These are phyloP conservation scores for Caenorhabditis sp. DNA, from an alignment of 2,888 invertebrate species.

Conservation along the genomic window DNA sequence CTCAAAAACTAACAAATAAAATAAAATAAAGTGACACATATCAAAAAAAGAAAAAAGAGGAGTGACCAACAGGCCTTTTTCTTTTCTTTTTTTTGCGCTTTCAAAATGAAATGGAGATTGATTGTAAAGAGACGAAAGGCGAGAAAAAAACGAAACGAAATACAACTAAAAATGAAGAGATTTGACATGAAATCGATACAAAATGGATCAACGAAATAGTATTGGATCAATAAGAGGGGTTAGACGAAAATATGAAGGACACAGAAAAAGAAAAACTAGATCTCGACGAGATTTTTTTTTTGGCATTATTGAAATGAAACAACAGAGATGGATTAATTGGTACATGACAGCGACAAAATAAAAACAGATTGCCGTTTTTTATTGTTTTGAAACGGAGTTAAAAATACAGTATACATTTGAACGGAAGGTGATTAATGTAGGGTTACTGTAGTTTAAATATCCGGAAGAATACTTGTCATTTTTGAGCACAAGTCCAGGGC, in stretches of 20 bases:
- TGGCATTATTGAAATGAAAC: too few relatives aligned
- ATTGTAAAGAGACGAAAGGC: neutral
- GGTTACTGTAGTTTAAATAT: too few relatives aligned
- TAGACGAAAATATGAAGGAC: neutral
- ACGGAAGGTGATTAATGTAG: too few relatives aligned
- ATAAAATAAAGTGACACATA: neutral
- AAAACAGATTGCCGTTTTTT: too few relatives aligned
- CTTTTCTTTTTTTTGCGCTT: neutral
- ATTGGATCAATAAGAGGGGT: neutral
- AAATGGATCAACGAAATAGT: neutral
- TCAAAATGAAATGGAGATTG: neutral
- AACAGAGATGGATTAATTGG: too few relatives aligned
- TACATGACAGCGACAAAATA: too few relatives aligned
- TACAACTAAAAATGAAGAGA: neutral
- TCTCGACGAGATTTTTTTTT: neutral
- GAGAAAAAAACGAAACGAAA: neutral
- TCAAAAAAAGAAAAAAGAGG: slow-evolving; percentile 4
- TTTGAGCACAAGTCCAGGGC: too few relatives aligned
- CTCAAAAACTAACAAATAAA: neutral
- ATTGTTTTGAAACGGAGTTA: too few relatives aligned
- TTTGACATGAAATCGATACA: neutral
- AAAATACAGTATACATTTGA: too few relatives aligned
- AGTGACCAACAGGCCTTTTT: neutral
- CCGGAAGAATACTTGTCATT: too few relatives aligned
- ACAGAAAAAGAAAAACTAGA: neutral